Conservation (phyloP, 2,888 invertebrate genomes). For the Apoderus coryli region DNA sequence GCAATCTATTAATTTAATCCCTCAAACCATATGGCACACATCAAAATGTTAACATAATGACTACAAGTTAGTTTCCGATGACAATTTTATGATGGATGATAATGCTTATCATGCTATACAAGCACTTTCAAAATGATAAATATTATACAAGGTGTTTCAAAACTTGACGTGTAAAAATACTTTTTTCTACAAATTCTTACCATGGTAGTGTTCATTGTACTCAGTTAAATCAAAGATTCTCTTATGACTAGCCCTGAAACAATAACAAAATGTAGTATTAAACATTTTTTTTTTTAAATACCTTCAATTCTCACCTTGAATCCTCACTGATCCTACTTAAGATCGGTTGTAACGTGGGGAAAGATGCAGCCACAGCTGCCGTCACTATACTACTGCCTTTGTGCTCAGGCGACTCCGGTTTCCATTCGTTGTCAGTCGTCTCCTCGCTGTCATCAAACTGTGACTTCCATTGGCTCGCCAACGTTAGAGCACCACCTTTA, state of each 20-base stretch:
- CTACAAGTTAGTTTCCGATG: too few species aligned
- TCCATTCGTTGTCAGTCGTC: constrained; percentile 89
- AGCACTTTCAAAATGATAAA: too few species aligned
- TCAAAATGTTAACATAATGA: too few species aligned
- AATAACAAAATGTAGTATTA: too few species aligned
- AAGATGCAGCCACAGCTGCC: constrained; percentile 27
- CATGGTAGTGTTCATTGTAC: constrained; percentile 56
- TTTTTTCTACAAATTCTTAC: constrained; percentile 23
- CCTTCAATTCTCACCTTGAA: too few species aligned
- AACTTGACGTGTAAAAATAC: constrained; percentile 6
- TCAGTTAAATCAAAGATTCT: constrained; percentile 66
- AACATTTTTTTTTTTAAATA: too few species aligned
- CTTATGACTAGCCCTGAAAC: constrained; percentile 30
- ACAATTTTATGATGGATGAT: too few species aligned
- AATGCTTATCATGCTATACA: too few species aligned
- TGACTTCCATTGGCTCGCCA: constrained; percentile 91
- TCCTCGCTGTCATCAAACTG: constrained; percentile 94
- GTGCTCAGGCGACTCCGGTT: constrained; percentile 61
- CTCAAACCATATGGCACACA: too few species aligned
- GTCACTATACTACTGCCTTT: constrained; percentile 28
- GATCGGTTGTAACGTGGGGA: constrained; percentile 24
- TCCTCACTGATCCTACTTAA: constrained; percentile 38
- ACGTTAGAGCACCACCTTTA: constrained; percentile 69
- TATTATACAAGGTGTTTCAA: too few species aligned
- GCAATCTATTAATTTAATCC: too few species aligned